phyloP scores from a whole-genome alignment of 2,113 vertebrate species.

The Shinisaurus crocodilurus region DNA sequence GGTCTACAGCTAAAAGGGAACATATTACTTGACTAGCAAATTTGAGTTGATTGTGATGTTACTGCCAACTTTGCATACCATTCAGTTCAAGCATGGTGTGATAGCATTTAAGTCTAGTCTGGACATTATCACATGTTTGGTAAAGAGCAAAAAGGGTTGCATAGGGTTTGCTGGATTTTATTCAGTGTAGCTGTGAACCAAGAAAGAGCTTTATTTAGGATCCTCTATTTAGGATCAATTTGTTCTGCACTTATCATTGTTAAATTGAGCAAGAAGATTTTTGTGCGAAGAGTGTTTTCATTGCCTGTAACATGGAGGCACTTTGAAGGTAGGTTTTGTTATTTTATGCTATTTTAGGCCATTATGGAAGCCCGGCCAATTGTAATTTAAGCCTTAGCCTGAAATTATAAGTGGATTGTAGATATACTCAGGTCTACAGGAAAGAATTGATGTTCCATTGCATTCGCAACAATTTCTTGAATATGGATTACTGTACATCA shows the following conservation, averaged over 20 bases:
- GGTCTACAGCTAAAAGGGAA: not conserved
- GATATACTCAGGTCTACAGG: conserved; percentile 36
- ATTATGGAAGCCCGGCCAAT: conserved; percentile 44
- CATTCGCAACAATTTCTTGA: conserved; percentile 49
- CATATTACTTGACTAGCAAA: not conserved
- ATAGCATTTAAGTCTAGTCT: conserved; percentile 46
- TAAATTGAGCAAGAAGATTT: conserved; percentile 26
- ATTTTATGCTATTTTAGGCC: conserved; percentile 51
- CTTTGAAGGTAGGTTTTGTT: conserved; percentile 23
- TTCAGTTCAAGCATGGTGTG: conserved; percentile 19
- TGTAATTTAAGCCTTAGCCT: conserved; percentile 63
- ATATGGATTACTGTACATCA: conserved; percentile 35
- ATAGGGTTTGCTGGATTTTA: not conserved
- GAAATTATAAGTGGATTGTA: conserved; percentile 64
- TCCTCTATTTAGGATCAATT: conserved; percentile 39
- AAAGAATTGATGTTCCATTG: conserved; percentile 36
- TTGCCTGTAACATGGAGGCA: conserved; percentile 26
- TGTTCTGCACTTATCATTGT: conserved; percentile 29
- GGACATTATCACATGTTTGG: conserved; percentile 27
- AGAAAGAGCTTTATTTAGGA: not conserved
- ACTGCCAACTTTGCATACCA: not conserved
- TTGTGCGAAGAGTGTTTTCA: conserved; percentile 36
- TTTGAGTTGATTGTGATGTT: not conserved
- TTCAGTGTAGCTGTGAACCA: not conserved
- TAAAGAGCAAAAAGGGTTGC: conserved; percentile 43